phyloP scores from a whole-genome alignment of 1,140 invertebrate genomes.

The Eurosta solidaginis region DNA sequence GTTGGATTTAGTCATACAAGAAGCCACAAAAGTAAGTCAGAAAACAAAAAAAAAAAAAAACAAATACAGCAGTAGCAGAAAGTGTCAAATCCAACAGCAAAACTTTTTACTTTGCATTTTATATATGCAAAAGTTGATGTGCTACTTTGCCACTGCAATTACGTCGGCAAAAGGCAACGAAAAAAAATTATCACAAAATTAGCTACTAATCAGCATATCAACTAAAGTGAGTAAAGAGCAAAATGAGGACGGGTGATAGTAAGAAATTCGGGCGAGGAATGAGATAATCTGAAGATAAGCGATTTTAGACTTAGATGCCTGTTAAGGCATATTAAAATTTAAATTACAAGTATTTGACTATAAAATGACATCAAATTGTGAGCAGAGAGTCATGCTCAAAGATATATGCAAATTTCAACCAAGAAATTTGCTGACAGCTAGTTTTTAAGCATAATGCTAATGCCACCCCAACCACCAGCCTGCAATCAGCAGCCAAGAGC shows the following conservation, averaged over 20 bases:
- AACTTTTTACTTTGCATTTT: background rate
- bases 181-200: too few species aligned
- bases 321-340: too few species aligned
- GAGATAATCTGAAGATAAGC: background rate
- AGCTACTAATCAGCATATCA: conserved; percentile 16
- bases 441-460: background rate
- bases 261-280: background rate
- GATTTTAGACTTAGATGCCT: too few species aligned
- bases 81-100: background rate
- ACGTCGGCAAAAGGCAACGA: background rate
- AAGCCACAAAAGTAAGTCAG: background rate
- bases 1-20: background rate
- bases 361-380: background rate
- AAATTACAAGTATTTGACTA: too few species aligned
- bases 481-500: too few species aligned
- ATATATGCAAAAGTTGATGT: conserved; percentile 9
- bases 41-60: background rate
- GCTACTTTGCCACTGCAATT: conserved; percentile 12
- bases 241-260: background rate
- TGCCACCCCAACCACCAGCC: background rate
- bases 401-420: background rate
- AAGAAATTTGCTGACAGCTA: background rate
- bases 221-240: background rate
- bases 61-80: background rate
- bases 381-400: background rate